These are phyloP conservation scores for Bradypodion pumilum DNA, from an alignment of 2,797 vertebrate genomes.

Conservation along the genomic window DNA sequence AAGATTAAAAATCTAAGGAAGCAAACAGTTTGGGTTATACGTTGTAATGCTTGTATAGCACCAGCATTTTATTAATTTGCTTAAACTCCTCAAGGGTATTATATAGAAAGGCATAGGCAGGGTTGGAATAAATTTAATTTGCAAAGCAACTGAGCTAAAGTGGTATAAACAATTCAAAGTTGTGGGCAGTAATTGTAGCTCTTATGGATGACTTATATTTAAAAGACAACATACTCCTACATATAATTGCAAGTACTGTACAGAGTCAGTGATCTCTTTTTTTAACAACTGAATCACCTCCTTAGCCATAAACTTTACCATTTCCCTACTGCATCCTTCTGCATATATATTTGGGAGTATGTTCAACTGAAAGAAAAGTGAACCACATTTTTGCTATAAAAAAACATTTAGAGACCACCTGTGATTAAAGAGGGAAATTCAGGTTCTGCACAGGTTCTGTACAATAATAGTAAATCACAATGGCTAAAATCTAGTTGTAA, in stretches of 20 bases:
- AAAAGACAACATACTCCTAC: neutral
- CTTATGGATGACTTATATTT: neutral
- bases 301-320: no score
- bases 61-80: neutral
- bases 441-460: no score
- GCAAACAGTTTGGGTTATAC: neutral
- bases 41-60: neutral
- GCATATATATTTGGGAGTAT: no score
- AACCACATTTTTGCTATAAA: no score
- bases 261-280: neutral
- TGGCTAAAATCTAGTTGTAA: no score
- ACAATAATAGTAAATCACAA: no score
- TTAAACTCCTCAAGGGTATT: neutral
- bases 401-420: no score
- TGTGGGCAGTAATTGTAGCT: neutral
- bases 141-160: neutral
- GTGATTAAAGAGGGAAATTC: no score
- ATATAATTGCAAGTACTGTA: neutral
- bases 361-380: no score
- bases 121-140: slow-evolving; percentile 16
- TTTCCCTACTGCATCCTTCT: no score
- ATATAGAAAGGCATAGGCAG: neutral
- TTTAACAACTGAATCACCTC: no score
- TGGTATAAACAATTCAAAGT: neutral
- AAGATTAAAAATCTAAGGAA: neutral